Percentiles rank a stretch among this genome's conserved stretches.
Conservation (phyloP, 1,140 invertebrate species). For the Drosophila jambulina region DNA sequence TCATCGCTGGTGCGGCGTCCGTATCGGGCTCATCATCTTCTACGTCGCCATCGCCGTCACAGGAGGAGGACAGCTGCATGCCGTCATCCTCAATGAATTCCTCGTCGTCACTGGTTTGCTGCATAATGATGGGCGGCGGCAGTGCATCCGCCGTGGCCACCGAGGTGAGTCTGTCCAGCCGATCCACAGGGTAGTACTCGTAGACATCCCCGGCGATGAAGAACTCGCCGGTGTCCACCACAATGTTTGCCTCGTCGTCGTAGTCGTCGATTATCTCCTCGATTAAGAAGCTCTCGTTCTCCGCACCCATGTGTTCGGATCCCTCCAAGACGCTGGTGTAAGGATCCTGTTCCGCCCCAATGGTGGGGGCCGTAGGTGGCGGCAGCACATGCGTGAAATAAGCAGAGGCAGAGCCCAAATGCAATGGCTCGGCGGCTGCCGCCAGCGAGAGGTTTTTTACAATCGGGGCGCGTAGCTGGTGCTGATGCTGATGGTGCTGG, state of each 20-base stretch:
- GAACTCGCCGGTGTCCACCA: constrained; percentile 72
- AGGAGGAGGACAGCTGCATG: constrained; percentile 52
- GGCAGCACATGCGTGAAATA: constrained; percentile 68
- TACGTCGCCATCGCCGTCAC: constrained; percentile 43
- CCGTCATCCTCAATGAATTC: constrained; percentile 58
- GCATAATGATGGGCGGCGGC: constrained; percentile 78
- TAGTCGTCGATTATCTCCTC: constrained; percentile 78
- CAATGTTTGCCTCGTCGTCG: constrained; percentile 74
- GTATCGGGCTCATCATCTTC: constrained; percentile 23
- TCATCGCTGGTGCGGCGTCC: constrained; percentile 35
- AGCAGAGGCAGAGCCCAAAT: constrained; percentile 49
- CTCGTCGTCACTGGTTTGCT: constrained; percentile 68
- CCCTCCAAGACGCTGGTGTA: constrained; percentile 66
- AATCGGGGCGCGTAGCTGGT: constrained; percentile 54
- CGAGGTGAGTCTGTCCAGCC: constrained; percentile 60
- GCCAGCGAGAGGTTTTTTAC: constrained; percentile 73
- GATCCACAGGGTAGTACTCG: constrained; percentile 73
- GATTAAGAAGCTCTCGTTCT: constrained; percentile 75
- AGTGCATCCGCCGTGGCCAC: constrained; percentile 70
- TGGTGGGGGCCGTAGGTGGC: constrained; percentile 34
- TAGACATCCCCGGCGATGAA: constrained; percentile 73
- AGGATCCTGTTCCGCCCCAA: constrained; percentile 62
- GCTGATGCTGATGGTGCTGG: constrained; percentile 19
- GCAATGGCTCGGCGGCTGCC: constrained; percentile 67
- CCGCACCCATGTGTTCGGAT: constrained; percentile 53